Percentiles rank a stretch among this genome's conserved stretches.
These are phyloP conservation scores for Lamellibrachia satsuma DNA, from an alignment of 2,888 invertebrate species.

Conservation along the genomic window DNA sequence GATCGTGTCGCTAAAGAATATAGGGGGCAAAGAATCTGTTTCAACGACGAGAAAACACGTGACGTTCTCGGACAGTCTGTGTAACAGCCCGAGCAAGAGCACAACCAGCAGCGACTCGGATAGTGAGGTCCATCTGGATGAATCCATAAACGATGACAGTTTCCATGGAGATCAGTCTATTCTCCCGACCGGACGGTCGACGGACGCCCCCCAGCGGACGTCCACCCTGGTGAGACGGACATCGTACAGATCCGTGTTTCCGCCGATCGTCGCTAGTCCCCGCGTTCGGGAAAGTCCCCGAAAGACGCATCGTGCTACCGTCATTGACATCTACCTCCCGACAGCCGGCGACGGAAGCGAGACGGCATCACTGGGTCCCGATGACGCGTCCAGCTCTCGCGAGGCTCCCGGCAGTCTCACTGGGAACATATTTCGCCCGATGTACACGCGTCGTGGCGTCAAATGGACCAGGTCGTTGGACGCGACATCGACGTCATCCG, in stretches of 20 bases:
- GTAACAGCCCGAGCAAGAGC: not conserved
- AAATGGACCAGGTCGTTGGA: not conserved
- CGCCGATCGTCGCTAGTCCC: not conserved
- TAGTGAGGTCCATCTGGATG: not conserved
- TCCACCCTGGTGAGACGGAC: not conserved
- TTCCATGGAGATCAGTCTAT: not conserved
- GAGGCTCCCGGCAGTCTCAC: not conserved
- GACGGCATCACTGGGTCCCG: not conserved
- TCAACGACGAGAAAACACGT: not conserved
- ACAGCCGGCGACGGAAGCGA: conserved; percentile 8
- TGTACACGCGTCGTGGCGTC: not conserved
- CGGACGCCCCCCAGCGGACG: not conserved
- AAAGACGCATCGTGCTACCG: not conserved
- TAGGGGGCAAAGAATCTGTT: not conserved
- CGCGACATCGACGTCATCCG: conserved; percentile 4
- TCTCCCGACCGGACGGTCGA: not conserved
- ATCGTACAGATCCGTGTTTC: not conserved
- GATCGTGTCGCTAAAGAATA: not conserved
- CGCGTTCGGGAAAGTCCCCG: not conserved
- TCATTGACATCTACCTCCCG: not conserved
- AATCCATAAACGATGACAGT: not conserved
- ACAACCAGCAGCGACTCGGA: not conserved
- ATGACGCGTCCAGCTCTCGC: not conserved
- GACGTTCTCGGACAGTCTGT: not conserved
- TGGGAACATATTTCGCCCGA: not conserved